Evolutionary conservation across 2,113 vertebrate genomes (phyloP).

Genomic region (Hydrolagus affinis): DNA sequence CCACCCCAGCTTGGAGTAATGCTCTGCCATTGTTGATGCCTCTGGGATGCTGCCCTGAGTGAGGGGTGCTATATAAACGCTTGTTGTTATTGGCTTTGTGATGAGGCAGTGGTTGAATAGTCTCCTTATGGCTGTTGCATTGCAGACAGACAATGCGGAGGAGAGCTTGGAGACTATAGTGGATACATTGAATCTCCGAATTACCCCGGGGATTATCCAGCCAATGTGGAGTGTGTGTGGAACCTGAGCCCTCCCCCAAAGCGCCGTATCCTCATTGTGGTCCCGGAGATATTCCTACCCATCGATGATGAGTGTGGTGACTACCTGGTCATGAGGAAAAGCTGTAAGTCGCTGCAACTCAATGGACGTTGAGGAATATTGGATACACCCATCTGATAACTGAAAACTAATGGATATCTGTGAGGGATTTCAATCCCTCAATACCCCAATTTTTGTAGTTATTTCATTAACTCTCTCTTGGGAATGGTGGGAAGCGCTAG

Average conservation of each 20-base stretch:
- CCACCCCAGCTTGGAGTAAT: no score
- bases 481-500: background rate
- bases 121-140: slow-evolving; percentile 35
- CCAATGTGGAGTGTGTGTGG: slow-evolving; percentile 90
- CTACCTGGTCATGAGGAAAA: slow-evolving; percentile 96
- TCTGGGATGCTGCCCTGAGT: no score
- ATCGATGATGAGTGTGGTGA: slow-evolving; percentile 96
- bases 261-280: slow-evolving; percentile 88
- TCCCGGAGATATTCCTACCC: slow-evolving; percentile 92
- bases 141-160: slow-evolving; percentile 84
- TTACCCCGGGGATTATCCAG: slow-evolving; percentile 92
- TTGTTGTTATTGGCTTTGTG: background rate
- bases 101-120: background rate
- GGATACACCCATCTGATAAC: background rate
- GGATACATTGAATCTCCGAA: slow-evolving; percentile 95
- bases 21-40: no score
- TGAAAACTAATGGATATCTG: background rate
- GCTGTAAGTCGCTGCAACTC: slow-evolving; percentile 63
- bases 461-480: no score
- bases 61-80: no score
- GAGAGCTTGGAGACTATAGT: slow-evolving; percentile 85
- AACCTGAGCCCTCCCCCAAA: slow-evolving; percentile 87
- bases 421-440: background rate
- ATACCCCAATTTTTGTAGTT: background rate
- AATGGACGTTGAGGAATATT: no score